Conservation (phyloP, 2,113 vertebrate genomes). For the Oostethus manadensis region DNA sequence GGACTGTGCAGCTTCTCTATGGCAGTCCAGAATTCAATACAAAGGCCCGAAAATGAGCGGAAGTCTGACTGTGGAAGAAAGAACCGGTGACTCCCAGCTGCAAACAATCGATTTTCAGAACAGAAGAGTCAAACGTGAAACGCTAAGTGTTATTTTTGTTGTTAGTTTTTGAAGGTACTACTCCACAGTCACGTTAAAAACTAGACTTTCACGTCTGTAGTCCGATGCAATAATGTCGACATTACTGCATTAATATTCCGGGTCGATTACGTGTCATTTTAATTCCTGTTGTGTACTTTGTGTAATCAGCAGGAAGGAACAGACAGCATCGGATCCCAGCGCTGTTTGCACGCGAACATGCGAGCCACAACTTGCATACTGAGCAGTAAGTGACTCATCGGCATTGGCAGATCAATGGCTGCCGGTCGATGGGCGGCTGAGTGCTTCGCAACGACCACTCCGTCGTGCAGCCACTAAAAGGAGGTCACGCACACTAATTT, state of each 20-base stretch:
- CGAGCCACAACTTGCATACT: slow-evolving; percentile 40
- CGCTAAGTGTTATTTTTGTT: too few relatives aligned
- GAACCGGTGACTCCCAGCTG: too few relatives aligned
- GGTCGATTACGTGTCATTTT: slow-evolving; percentile 22
- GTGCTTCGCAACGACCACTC: slow-evolving; percentile 58
- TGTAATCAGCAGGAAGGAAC: slow-evolving; percentile 18
- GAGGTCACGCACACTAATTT: slow-evolving; percentile 48
- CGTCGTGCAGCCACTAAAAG: slow-evolving; percentile 47
- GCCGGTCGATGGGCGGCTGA: slow-evolving; percentile 59
- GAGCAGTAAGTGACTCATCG: slow-evolving; percentile 55
- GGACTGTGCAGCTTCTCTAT: too few relatives aligned
- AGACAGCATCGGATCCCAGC: slow-evolving; percentile 6
- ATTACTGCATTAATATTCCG: slow-evolving; percentile 20
- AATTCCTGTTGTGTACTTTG: slow-evolving; percentile 35
- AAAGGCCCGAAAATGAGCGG: too few relatives aligned
- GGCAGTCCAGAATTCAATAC: too few relatives aligned
- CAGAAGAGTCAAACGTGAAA: too few relatives aligned
- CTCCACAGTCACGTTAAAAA: too few relatives aligned
- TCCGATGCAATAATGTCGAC: not conserved
- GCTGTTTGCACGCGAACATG: slow-evolving; percentile 31
- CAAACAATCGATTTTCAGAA: too few relatives aligned
- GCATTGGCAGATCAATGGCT: slow-evolving; percentile 59
- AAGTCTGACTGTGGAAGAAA: too few relatives aligned
- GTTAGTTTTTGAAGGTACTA: too few relatives aligned
- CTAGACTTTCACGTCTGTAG: too few relatives aligned